Base-by-base conservation (phyloP, 2,113 vertebrate genomes). In the Pteronura brasiliensis region DNA sequence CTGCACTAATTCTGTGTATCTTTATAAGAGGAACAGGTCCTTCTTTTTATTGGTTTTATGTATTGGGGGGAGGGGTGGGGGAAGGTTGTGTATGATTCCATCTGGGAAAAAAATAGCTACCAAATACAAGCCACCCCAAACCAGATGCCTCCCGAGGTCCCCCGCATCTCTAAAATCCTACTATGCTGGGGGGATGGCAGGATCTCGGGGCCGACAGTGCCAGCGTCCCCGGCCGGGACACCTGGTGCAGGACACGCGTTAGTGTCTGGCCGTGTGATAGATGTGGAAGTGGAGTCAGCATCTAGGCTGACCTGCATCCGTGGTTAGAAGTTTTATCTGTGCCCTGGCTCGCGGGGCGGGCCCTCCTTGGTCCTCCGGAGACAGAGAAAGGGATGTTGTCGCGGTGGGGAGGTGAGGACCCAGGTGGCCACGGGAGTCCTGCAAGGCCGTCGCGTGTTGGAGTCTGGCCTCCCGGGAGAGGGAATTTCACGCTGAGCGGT, bases 201-300 rank as follows among this genome's bases (percentile, higher is more conserved):
- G 55, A 39, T 52, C 74, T 7, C 31, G 7, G 49, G 31, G 65
- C 39, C 31, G 29, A 1, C 59, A 17, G 9, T 0, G 27, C 34
- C 83, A 39, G 44, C 0, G 0, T 27, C 49, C 13, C 14, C 0
- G 1, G 1, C 27, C 4, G 7, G 84, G 61, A 18, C 0, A 14
- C 2, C 1, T 21, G 0, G 6, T 0, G 0, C 0, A 1, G 77
- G 42, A 39, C 29, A 11, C 36, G 29, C 4, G 25, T 27, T 3
- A 2, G 77, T 25, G 36, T 65, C 36, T 59, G 42, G 7, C n/a
- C 14, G 0, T 4, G 0, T 7, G 61, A 44, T 5, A 1, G 2
- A 4, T 14, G 65, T 6, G 3, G 11, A 9, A 27, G 47, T 84
- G 11, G 2, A 7, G 17, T 31, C 47, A 34, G 72, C 47, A 39